Evolutionary conservation across 2,113 vertebrate species (phyloP).

Genomic region (Esox niger): DNA sequence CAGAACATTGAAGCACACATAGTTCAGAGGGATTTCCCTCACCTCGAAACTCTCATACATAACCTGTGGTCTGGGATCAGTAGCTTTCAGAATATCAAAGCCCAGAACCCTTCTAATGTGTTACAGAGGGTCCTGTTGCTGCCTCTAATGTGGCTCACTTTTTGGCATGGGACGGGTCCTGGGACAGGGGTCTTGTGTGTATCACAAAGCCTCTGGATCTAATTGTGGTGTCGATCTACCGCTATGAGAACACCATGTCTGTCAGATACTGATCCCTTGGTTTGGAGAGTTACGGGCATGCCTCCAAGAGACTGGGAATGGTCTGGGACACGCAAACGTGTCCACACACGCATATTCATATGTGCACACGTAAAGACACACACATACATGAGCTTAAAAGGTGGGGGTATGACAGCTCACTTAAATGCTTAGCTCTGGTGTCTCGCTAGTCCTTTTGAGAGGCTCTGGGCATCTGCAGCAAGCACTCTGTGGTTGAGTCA

Average conservation of each 20-base stretch:
- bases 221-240: slow-evolving; percentile 51
- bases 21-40: slow-evolving; percentile 31
- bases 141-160: slow-evolving; percentile 56
- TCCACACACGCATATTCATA: no score
- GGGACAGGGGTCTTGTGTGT: slow-evolving; percentile 8
- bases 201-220: slow-evolving; percentile 54
- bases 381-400: slow-evolving; percentile 14
- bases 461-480: slow-evolving; percentile 47
- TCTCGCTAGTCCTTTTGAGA: slow-evolving; percentile 35
- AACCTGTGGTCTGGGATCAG: slow-evolving; percentile 44
- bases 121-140: slow-evolving; percentile 44
- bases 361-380: neutral
- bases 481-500: slow-evolving; percentile 61
- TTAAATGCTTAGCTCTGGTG: slow-evolving; percentile 42
- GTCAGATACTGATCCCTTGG: slow-evolving; percentile 37
- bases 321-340: neutral
- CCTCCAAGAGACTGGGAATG: slow-evolving; percentile 33
- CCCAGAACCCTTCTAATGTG: slow-evolving; percentile 36
- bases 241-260: slow-evolving; percentile 44
- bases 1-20: slow-evolving; percentile 24
- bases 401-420: slow-evolving; percentile 27
- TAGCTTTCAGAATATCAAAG: slow-evolving; percentile 53
- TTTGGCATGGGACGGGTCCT: slow-evolving; percentile 35
- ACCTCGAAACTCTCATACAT: slow-evolving; percentile 40
- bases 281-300: slow-evolving; percentile 33